Evolutionary conservation across 2,888 invertebrate species (phyloP).

Genomic region (Melinaea marsaeus): DNA sequence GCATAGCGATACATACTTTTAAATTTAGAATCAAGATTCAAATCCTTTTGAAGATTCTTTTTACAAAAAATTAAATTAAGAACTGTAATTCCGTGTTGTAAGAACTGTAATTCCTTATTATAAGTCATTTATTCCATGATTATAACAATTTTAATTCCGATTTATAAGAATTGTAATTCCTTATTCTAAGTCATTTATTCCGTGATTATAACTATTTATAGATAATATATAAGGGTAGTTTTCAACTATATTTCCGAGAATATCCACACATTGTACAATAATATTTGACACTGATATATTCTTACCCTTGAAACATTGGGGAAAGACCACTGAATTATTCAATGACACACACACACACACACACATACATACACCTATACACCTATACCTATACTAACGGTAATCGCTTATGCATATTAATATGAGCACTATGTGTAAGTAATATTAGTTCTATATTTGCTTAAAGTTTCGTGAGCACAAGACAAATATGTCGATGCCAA

Average conservation of each 20-base stretch:
- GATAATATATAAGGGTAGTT: not conserved
- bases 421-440: slow-evolving; percentile 50
- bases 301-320: slow-evolving; percentile 75
- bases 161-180: too few species aligned
- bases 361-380: slow-evolving; percentile 74
- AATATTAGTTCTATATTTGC: slow-evolving; percentile 61
- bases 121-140: too few species aligned
- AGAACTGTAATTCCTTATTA: too few species aligned
- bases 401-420: slow-evolving; percentile 48
- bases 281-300: slow-evolving; percentile 61
- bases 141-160: too few species aligned
- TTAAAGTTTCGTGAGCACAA: slow-evolving; percentile 61
- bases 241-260: slow-evolving; percentile 8
- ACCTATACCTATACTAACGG: slow-evolving; percentile 60
- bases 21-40: too few species aligned
- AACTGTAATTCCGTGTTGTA: too few species aligned
- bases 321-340: slow-evolving; percentile 76
- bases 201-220: too few species aligned
- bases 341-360: slow-evolving; percentile 65
- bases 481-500: slow-evolving; percentile 71
- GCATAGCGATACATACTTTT: not conserved
- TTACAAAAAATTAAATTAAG: too few species aligned
- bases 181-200: too few species aligned
- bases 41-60: too few species aligned
- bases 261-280: slow-evolving; percentile 24